Conservation (phyloP, 2,113 vertebrate genomes). For the Hemichromis elongatus region DNA sequence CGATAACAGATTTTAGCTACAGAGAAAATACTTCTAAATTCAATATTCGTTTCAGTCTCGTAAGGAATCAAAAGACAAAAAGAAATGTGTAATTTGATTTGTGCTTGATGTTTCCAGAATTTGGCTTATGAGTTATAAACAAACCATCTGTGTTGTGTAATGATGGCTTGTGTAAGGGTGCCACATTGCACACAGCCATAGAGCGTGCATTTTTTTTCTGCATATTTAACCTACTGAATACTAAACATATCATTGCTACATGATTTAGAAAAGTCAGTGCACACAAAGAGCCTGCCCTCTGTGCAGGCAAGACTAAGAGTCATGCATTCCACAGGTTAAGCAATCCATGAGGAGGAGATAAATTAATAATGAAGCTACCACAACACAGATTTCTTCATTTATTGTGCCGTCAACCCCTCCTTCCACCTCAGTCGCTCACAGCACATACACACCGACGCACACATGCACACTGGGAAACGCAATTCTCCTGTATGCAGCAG, state of each 20-base stretch:
- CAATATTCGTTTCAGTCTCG: not conserved
- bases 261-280: not conserved
- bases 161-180: not conserved
- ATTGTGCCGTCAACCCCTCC: not conserved
- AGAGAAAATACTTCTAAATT: not conserved
- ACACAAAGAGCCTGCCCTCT: not conserved
- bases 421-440: not conserved
- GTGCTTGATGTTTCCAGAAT: not conserved
- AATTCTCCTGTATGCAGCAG: not conserved
- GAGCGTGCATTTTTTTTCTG: not conserved
- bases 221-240: not conserved
- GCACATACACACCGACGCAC: not conserved
- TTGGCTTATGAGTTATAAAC: not conserved
- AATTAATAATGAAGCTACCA: constrained; percentile 50
- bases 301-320: not conserved
- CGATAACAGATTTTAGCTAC: not conserved
- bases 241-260: not conserved
- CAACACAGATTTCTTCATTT: constrained; percentile 14
- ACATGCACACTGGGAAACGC: not conserved
- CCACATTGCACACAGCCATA: not conserved
- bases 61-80: not conserved
- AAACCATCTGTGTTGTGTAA: not conserved
- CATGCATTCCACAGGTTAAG: not conserved
- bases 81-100: not conserved
- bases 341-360: not conserved